These are phyloP conservation scores for Sclerurus mexicanus DNA, from an alignment of 2,113 vertebrate species.

Conservation along the genomic window DNA sequence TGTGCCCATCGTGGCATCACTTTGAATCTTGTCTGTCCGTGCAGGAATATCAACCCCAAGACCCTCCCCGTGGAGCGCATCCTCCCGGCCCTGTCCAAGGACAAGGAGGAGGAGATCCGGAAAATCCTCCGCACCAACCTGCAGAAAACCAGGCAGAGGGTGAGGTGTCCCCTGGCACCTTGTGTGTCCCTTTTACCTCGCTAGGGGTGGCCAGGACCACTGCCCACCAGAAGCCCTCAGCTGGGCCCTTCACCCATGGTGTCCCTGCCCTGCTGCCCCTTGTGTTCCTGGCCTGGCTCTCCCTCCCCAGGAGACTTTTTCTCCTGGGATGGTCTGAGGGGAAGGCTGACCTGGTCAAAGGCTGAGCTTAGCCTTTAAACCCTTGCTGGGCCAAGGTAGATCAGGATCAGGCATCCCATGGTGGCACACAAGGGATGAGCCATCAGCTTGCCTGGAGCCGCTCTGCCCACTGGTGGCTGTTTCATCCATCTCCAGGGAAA, in stretches of 20 bases:
- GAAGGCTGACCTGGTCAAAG: neutral
- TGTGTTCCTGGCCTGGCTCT: neutral
- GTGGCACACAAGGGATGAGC: neutral
- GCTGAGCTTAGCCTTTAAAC: neutral
- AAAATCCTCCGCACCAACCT: conserved; percentile 94
- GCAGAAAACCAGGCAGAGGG: conserved; percentile 95
- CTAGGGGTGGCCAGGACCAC: neutral
- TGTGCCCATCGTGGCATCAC: rapidly evolving
- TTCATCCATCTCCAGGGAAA: neutral
- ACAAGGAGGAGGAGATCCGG: conserved; percentile 94
- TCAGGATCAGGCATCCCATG: neutral
- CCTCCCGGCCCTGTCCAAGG: conserved; percentile 86
- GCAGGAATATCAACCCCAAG: conserved; percentile 92
- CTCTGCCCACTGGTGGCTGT: neutral
- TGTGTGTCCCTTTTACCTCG: neutral
- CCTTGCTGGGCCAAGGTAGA: neutral
- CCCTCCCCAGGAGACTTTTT: neutral
- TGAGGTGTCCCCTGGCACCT: conserved; percentile 34
- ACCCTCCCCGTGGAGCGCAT: conserved; percentile 75
- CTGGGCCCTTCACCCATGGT: neutral
- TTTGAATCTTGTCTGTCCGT: neutral
- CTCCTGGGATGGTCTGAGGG: neutral
- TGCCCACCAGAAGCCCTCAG: neutral
- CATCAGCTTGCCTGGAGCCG: neutral
- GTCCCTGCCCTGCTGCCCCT: neutral